Percentiles rank a stretch among this genome's conserved stretches.
Conservation (phyloP, 2,113 vertebrate genomes). For the Oryzias melastigma region DNA sequence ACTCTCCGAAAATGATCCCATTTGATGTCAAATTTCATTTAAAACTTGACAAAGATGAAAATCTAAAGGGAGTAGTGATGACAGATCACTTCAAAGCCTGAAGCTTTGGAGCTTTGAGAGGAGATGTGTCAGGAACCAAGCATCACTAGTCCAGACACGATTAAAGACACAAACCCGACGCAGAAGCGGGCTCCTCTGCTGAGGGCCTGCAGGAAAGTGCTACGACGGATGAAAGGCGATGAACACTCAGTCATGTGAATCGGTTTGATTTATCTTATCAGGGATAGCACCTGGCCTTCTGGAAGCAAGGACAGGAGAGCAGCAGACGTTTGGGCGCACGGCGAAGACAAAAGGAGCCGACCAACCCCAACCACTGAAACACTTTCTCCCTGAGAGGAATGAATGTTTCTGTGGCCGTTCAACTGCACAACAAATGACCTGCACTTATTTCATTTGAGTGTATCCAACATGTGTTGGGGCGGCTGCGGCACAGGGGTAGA, state of each 20-base stretch:
- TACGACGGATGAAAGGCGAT: conserved; percentile 55
- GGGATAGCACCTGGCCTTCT: conserved; percentile 61
- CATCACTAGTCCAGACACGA: conserved; percentile 52
- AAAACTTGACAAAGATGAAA: background rate
- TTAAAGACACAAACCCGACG: conserved; percentile 44
- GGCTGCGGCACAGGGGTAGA: no score
- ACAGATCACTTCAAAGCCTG: conserved; percentile 7
- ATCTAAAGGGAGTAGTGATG: background rate
- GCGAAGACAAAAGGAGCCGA: conserved; percentile 58
- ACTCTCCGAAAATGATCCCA: background rate
- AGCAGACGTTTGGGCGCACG: conserved; percentile 41
- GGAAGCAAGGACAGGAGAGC: conserved; percentile 57
- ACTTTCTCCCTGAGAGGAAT: conserved; percentile 27
- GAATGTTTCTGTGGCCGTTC: conserved; percentile 18
- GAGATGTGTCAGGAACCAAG: conserved; percentile 4
- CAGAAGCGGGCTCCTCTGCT: conserved; percentile 15
- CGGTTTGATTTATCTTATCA: conserved; percentile 64
- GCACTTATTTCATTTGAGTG: conserved; percentile 21
- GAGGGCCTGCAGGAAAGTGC: conserved; percentile 44
- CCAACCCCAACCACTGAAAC: conserved; percentile 44
- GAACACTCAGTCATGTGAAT: conserved; percentile 42
- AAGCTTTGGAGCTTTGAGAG: conserved; percentile 3
- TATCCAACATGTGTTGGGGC: no score
- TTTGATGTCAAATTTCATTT: background rate
- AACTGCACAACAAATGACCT: conserved; percentile 41